Conservation (phyloP, 1,140 invertebrate species). For the Cataglyphis hispanica region DNA sequence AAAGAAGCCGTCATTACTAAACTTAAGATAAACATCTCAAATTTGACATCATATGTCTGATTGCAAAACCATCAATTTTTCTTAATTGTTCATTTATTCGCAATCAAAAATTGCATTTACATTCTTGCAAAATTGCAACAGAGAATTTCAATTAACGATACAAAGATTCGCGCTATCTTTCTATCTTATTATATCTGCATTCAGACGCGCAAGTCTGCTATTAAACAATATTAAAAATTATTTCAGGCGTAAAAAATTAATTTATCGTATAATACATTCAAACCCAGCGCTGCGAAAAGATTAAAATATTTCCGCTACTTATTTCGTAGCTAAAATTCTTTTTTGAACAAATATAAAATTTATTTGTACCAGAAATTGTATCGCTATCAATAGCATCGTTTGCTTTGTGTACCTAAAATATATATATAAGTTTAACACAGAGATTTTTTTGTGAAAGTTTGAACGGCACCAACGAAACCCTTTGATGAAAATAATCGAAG, state of each 20-base stretch:
- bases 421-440: neutral
- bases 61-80: neutral
- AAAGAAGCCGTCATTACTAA: neutral
- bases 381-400: constrained; percentile 3
- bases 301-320: neutral
- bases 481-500: constrained; percentile 60
- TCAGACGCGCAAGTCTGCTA: neutral
- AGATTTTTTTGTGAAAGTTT: neutral
- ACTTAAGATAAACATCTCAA: too few species aligned
- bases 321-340: constrained; percentile 2
- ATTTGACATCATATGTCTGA: neutral
- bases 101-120: neutral
- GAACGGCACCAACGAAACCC: neutral
- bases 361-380: neutral
- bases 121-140: neutral
- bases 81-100: neutral
- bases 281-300: constrained; percentile 2
- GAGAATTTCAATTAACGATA: constrained; percentile 1
- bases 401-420: neutral
- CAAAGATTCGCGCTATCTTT: constrained; percentile 10
- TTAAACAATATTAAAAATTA: constrained; percentile 23
- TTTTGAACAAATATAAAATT: constrained; percentile 1
- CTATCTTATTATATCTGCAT: neutral
- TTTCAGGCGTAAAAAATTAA: constrained; percentile 23
- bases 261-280: neutral